phyloP scores from a whole-genome alignment of 2,113 vertebrate species.

The Sigmodon hispidus region DNA sequence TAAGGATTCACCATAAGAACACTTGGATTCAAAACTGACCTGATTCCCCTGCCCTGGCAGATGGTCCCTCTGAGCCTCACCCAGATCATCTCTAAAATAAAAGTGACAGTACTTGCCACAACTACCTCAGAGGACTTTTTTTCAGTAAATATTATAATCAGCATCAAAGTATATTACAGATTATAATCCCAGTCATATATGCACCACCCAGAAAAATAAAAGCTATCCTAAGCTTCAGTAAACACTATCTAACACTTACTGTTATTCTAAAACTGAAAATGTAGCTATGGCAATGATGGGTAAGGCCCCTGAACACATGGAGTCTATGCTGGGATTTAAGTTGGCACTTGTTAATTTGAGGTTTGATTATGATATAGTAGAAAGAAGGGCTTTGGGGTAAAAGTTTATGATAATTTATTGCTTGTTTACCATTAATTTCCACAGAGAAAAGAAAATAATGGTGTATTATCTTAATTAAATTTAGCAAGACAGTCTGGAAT shows the following conservation, averaged over 20 bases:
- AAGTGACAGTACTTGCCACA: background rate
- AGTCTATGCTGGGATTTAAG: conserved; percentile 2
- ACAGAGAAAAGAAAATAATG: conserved; percentile 33
- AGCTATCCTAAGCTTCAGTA: background rate
- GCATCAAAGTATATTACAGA: background rate
- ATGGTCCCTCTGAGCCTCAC: background rate
- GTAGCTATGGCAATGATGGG: background rate
- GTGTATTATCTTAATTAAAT: conserved; percentile 58
- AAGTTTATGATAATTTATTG: conserved; percentile 24
- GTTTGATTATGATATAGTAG: conserved; percentile 14
- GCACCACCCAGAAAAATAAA: background rate
- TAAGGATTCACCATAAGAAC: background rate
- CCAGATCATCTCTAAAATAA: background rate
- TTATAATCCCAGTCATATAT: background rate
- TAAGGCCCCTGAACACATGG: background rate
- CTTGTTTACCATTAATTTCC: conserved; percentile 53
- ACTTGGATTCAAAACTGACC: background rate
- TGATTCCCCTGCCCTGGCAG: background rate
- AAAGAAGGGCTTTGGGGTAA: background rate
- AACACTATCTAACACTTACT: background rate
- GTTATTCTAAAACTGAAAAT: background rate
- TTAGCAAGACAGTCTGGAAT: conserved; percentile 49
- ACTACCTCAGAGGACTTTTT: background rate
- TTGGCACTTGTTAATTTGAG: conserved; percentile 34
- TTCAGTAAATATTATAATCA: background rate